These are phyloP conservation scores for Pachyseris speciosa DNA, from an alignment of 64 coral and sea anemone genomes.

Conservation along the genomic window DNA sequence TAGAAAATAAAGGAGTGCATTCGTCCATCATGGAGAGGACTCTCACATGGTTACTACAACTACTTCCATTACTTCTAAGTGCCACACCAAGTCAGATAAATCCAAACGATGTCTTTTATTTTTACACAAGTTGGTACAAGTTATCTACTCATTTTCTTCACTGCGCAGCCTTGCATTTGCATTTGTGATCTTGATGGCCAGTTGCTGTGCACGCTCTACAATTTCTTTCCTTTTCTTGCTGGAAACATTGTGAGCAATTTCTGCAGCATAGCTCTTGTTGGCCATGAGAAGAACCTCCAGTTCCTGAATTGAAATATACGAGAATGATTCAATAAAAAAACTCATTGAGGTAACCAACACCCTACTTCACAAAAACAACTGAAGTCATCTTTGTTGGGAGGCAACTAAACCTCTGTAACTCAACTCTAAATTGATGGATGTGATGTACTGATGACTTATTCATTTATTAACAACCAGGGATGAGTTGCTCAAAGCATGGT, in stretches of 20 bases:
- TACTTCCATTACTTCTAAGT: no score
- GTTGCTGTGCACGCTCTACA: slow-evolving; percentile 95
- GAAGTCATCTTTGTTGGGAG: no score
- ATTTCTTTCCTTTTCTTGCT: slow-evolving; percentile 96
- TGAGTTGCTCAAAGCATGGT: no score
- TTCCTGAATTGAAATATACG: slow-evolving; percentile 66
- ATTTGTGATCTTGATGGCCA: slow-evolving; percentile 96
- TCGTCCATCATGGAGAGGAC: no score
- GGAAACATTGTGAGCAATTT: slow-evolving; percentile 97
- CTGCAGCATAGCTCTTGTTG: slow-evolving; percentile 95
- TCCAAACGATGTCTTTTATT: slow-evolving; percentile 21
- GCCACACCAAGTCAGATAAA: background rate
- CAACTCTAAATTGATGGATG: no score
- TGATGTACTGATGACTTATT: no score
- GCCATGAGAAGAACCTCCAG: slow-evolving; percentile 97
- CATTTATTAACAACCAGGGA: no score
- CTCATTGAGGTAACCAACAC: background rate
- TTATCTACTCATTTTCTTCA: slow-evolving; percentile 97
- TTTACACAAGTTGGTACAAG: slow-evolving; percentile 17
- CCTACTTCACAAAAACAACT: background rate
- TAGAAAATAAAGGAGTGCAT: no score
- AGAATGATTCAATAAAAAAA: background rate
- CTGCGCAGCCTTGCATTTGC: slow-evolving; percentile 93
- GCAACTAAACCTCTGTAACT: no score
- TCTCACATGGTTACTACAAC: no score